Percentiles rank a stretch among this genome's conserved stretches.
phyloP scores from a whole-genome alignment of 2,888 invertebrate species.

The Gymnoscelis rufifasciata region DNA sequence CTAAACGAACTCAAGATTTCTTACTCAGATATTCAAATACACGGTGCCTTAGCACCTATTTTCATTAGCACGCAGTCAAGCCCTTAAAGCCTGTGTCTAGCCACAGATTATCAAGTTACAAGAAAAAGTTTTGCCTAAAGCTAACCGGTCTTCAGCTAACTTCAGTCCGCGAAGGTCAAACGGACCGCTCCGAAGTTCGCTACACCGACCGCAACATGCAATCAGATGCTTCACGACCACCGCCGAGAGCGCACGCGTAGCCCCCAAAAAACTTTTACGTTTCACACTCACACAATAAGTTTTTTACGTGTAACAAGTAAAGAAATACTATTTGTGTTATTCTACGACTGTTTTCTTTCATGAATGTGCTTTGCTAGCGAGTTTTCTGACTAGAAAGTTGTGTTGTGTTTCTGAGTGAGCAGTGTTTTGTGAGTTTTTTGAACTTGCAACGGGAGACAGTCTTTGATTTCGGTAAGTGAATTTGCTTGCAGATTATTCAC shows the following conservation, averaged over 20 bases:
- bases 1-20: background rate
- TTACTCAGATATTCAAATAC: background rate
- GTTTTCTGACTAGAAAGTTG: slow-evolving; percentile 32
- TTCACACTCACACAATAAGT: slow-evolving; percentile 40
- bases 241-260: slow-evolving; percentile 37
- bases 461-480: slow-evolving; percentile 26
- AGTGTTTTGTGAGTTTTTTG: slow-evolving; percentile 33
- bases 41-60: slow-evolving; percentile 5
- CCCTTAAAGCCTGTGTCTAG: slow-evolving; percentile 34
- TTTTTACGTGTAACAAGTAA: slow-evolving; percentile 41
- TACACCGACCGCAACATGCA: slow-evolving; percentile 10
- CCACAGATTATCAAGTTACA: slow-evolving; percentile 30
- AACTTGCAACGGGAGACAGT: slow-evolving; percentile 25
- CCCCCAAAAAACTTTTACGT: slow-evolving; percentile 50
- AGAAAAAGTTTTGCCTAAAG: slow-evolving; percentile 69
- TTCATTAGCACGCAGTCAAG: slow-evolving; percentile 18
- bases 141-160: slow-evolving; percentile 63
- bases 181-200: slow-evolving; percentile 26
- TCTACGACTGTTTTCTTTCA: slow-evolving; percentile 15
- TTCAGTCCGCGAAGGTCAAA: slow-evolving; percentile 70
- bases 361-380: slow-evolving; percentile 15
- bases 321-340: slow-evolving; percentile 30
- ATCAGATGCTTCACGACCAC: slow-evolving; percentile 27
- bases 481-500: slow-evolving; percentile 5
- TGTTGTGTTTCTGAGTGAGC: slow-evolving; percentile 27